Conservation (phyloP, 2,888 invertebrate species). For the Euspilapteryx auroguttella region DNA sequence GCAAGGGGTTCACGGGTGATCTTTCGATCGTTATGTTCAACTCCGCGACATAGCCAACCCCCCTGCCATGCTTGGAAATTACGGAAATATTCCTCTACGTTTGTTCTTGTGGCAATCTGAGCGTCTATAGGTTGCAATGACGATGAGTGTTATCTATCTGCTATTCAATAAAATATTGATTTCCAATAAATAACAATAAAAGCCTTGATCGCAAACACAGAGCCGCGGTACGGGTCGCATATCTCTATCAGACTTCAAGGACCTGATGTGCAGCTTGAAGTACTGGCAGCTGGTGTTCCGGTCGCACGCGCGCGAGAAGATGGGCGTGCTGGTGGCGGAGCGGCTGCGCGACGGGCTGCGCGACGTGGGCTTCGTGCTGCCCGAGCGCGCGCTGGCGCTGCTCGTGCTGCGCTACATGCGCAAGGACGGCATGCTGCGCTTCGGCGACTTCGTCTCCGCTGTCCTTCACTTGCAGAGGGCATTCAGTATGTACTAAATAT, state of each 20-base stretch:
- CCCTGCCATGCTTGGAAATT: too few species aligned
- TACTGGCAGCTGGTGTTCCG: slow-evolving; percentile 89
- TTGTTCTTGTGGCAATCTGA: too few species aligned
- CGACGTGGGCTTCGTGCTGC: slow-evolving; percentile 87
- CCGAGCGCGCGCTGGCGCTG: slow-evolving; percentile 80
- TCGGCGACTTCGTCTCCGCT: slow-evolving; percentile 90
- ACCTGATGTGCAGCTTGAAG: slow-evolving; percentile 88
- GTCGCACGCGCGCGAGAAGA: slow-evolving; percentile 87
- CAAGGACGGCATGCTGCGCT: slow-evolving; percentile 88
- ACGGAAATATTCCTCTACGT: too few species aligned
- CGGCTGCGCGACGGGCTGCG: slow-evolving; percentile 79
- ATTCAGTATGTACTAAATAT: slow-evolving; percentile 68
- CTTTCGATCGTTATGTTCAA: too few species aligned
- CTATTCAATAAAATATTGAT: not conserved
- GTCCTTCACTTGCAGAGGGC: slow-evolving; percentile 87
- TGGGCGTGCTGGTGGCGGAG: slow-evolving; percentile 86
- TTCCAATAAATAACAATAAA: not conserved
- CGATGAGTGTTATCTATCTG: too few species aligned
- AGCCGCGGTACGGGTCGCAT: slow-evolving; percentile 78
- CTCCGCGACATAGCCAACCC: too few species aligned
- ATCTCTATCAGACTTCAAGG: slow-evolving; percentile 84
- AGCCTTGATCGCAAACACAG: slow-evolving; percentile 27
- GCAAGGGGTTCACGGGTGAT: too few species aligned
- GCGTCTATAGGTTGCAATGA: too few species aligned
- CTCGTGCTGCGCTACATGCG: slow-evolving; percentile 87